Conservation (phyloP, 2,113 vertebrate genomes). For the Carollia perspicillata region DNA sequence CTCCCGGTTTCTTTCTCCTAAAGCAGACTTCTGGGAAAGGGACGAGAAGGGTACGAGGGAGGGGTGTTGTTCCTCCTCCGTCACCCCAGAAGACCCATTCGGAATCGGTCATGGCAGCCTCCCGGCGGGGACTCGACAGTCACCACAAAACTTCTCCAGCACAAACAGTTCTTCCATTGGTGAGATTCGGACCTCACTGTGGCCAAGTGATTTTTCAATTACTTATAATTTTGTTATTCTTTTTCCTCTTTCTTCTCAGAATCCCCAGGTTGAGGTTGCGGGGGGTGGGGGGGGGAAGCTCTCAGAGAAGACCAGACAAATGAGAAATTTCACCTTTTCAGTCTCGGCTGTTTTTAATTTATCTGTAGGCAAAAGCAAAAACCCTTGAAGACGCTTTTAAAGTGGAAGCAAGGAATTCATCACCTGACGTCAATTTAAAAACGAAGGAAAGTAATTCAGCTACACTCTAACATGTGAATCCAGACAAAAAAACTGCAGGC, state of each 20-base stretch:
- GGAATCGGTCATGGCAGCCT: rapidly evolving
- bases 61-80: rapidly evolving
- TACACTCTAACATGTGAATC: neutral
- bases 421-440: neutral
- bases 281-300: no score
- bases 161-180: neutral
- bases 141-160: neutral
- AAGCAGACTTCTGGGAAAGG: neutral
- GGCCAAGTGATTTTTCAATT: neutral
- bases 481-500: neutral
- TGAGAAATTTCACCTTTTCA: neutral
- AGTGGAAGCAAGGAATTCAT: neutral
- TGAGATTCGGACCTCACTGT: neutral
- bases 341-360: neutral
- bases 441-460: neutral
- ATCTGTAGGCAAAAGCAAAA: conserved; percentile 8
- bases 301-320: neutral
- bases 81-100: neutral
- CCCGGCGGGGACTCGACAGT: neutral
- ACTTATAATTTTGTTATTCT: neutral
- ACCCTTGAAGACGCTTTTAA: neutral
- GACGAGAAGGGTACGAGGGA: neutral
- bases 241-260: conserved; percentile 45
- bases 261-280: neutral
- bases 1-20: neutral